These are phyloP conservation scores for Buteo buteo DNA, from an alignment of 2,113 vertebrate species.

Conservation along the genomic window DNA sequence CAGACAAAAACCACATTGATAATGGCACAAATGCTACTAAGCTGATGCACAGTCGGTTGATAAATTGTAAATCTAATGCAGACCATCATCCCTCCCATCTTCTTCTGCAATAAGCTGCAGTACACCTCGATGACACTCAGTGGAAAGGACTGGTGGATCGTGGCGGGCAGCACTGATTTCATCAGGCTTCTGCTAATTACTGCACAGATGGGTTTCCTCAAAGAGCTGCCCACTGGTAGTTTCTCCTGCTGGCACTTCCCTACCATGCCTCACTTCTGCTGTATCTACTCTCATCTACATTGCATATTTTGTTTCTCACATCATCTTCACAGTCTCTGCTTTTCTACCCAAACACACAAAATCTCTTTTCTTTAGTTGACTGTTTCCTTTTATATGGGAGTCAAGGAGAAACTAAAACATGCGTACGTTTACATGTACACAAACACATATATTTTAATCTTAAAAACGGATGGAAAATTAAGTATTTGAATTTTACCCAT, in stretches of 20 bases:
- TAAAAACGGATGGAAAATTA: background rate
- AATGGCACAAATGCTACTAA: background rate
- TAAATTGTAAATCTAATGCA: background rate
- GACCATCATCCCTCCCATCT: background rate
- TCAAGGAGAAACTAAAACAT: background rate
- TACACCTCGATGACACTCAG: fast-evolving
- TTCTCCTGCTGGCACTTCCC: background rate
- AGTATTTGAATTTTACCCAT: background rate
- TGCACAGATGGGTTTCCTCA: background rate
- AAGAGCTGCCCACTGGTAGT: background rate
- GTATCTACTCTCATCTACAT: background rate
- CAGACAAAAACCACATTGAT: background rate
- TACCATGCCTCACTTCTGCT: background rate
- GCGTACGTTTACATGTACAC: background rate
- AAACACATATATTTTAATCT: background rate
- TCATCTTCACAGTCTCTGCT: background rate
- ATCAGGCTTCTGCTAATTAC: background rate
- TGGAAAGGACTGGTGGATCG: background rate
- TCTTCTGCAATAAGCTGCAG: background rate
- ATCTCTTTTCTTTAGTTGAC: background rate
- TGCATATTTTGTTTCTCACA: background rate
- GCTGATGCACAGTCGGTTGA: background rate
- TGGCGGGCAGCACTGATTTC: no score
- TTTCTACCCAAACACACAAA: background rate
- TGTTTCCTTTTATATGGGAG: background rate